Evolutionary conservation across 2,888 invertebrate genomes (phyloP), one percentile per base, ranked within the genome.

Genomic region (Eilema depressum): DNA sequence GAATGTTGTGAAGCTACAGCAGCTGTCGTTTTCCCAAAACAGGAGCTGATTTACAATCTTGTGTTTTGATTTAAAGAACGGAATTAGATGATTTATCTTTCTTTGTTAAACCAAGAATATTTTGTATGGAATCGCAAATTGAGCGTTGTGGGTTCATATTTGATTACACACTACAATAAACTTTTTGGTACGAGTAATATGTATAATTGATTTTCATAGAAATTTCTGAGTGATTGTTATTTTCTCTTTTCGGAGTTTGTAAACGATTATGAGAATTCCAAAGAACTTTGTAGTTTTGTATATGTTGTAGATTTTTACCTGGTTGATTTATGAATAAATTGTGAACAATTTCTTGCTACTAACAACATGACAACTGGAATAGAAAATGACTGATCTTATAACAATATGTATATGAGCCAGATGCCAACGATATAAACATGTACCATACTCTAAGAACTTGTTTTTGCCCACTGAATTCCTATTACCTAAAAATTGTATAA

Each of bases 401-500:
- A 20, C 2, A 41, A 63, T 47, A 25, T 28, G 20, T 63, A 4
- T 47, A 12, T 20, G 47, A 63, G 25, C 37, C 4, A 26, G 25
- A 63, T 20, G 47, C 47, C 20, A 62, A 33, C 41, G 23, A 63
- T 25, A 25, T 26, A 37, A 25, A 25, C 26, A 33, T 37, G 14
- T 25, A 20, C 53, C 2, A 14, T 12, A 12, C 4, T 26, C 53
- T 11, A 11, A 63, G 11, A 23, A n/a, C 53, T 56, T 47, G 37
- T 23, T 68, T 25, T 17, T 33, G 47, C 53, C 61, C 65, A 61
- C 47, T 37, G 20, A 8, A 25, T 68, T 41, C 63, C 25, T 30
- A 12, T 26, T 57, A 17, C 63, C 71, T 70, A 57, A 69, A 14
- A 25, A 17, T 2, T 73, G 11, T 64, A 53, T 23, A 53, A 28